A percentile compares a stretch with the other conserved stretches of the same genome.
phyloP scores from a whole-genome alignment of 2,797 vertebrate genomes.

The Perdix hodgsoniae region DNA sequence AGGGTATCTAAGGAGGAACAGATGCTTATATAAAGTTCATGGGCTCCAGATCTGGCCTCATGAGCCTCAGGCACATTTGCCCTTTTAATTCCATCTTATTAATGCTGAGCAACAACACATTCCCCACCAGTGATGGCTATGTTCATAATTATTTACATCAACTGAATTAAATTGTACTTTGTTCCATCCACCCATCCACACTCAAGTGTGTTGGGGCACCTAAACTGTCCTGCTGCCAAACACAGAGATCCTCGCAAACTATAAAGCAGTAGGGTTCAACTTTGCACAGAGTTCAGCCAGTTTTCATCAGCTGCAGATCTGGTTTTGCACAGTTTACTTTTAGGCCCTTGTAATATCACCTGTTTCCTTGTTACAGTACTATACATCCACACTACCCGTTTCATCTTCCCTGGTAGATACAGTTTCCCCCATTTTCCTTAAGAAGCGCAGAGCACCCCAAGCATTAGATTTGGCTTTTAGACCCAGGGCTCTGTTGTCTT shows the following conservation, averaged over 20 bases:
- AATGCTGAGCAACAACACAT: background rate
- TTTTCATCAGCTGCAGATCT: background rate
- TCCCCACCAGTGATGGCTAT: constrained; percentile 52
- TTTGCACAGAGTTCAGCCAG: background rate
- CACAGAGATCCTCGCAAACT: background rate
- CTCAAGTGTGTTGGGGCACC: constrained; percentile 25
- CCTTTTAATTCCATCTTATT: constrained; percentile 6
- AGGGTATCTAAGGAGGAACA: background rate
- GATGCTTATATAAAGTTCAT: background rate
- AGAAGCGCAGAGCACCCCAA: background rate
- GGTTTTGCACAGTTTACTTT: background rate
- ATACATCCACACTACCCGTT: background rate
- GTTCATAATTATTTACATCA: constrained; percentile 78
- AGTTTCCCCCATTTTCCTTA: background rate
- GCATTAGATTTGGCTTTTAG: background rate
- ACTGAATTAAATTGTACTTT: constrained; percentile 69
- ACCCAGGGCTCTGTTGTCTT: background rate
- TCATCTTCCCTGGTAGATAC: background rate
- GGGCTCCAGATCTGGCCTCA: background rate
- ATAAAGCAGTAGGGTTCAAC: background rate
- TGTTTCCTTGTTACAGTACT: background rate
- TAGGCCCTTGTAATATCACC: background rate
- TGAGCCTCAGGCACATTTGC: background rate
- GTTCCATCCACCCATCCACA: constrained; percentile 53
- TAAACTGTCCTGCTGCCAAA: constrained; percentile 43